Conservation (phyloP, 2,113 vertebrate species). For the Strigops habroptila region DNA sequence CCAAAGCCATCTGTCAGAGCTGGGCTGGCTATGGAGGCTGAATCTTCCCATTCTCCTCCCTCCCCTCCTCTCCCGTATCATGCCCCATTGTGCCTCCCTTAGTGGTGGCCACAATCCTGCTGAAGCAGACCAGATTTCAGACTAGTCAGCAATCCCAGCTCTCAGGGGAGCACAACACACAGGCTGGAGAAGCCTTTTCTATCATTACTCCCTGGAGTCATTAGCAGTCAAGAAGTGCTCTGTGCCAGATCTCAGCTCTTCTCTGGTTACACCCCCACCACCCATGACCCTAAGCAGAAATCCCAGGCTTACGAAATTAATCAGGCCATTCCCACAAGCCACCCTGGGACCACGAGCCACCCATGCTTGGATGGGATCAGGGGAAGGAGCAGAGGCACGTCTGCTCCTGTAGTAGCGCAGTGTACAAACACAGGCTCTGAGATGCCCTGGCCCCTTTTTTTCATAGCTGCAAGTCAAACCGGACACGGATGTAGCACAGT, state of each 20-base stretch:
- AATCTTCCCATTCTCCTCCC: not conserved
- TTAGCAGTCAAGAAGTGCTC: not conserved
- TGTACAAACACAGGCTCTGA: not conserved
- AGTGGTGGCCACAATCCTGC: not conserved
- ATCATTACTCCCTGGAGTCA: not conserved
- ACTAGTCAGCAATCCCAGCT: not conserved
- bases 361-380: not conserved
- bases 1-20: not conserved
- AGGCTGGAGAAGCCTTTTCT: not conserved
- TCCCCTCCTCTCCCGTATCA: not conserved
- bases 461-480: not conserved
- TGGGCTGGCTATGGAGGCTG: not conserved
- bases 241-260: not conserved
- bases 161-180: fast-evolving
- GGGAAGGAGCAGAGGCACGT: not conserved
- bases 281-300: not conserved
- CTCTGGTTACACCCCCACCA: not conserved
- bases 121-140: not conserved
- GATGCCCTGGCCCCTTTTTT: not conserved
- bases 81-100: not conserved
- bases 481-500: not conserved
- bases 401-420: not conserved
- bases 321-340: not conserved
- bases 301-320: slow-evolving; percentile 6
- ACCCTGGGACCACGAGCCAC: not conserved